Evolutionary conservation across 2,888 invertebrate genomes (phyloP), one percentile per base, ranked within the genome.

Genomic region (Yponomeuta cagnagella): DNA sequence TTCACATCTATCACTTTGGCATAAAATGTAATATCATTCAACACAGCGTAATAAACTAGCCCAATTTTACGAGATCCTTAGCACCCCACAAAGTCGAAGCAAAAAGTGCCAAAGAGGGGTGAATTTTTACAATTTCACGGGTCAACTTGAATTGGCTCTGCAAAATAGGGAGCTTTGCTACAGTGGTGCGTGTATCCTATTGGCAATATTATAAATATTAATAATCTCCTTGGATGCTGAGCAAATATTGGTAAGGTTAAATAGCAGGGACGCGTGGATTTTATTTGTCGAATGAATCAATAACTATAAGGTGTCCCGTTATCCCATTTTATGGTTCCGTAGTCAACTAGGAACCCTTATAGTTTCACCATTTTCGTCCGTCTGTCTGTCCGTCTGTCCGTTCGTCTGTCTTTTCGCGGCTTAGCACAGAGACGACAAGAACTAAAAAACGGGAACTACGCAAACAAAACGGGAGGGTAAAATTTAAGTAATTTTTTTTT

Each of bases 161-260:
- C 63, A 69, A 23, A 69, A 37, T 63, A 63, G 69, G 69, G 69
- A 63, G 69, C 69, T 69, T 37, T 69, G 63, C 43, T 69, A 31
- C 30, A 8, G 48, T 37, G 64, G 1, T 30, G 64, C 64, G 31
- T 58, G 10, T 15, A 9, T 48, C 15, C 9, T 33, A 58, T 65
- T 65, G 12, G 65, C 23, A 65, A 70, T 33, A 65, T 64, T 70
- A 70, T 70, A 70, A 70, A 70, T 70, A 70, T 70, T 48, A 70
- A 70, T 70, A 69, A 67, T 64, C 48, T 31, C 48, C 15, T 12
- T 10, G 70, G 70, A 48, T 31, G 30, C 65, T 12, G 48, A 48
- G 70, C 65, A 70, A 70, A 70, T 70, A 70, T 64, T 70, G 70
- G 65, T 63, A 37, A 12, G 63, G 37, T 70, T 63, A 63, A 70